Evolutionary conservation across 1,140 invertebrate species (phyloP), one percentile per base, ranked within the genome.

Genomic region (Drosophila oshimai): DNA sequence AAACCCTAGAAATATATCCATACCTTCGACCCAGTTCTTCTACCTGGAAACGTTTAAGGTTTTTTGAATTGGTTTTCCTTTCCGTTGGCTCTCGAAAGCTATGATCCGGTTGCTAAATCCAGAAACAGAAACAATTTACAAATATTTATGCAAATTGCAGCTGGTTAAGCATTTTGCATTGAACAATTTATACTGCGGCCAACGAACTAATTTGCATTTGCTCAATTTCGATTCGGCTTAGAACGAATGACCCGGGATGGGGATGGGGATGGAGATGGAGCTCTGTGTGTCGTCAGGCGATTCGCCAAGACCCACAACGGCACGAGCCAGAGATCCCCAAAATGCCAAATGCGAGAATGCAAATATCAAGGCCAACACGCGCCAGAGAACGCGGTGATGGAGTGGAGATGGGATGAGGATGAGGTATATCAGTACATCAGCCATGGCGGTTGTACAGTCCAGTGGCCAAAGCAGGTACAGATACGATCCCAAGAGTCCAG

Each of bases 181-280:
- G 45, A n/a, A 29, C 42, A 39, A 42, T 42, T 54, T 54, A 15
- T 24, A 22, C 13, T 12, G 53, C 57, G 49, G 71, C 34, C 65
- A 81, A 71, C 67, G 77, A 81, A 81, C 76, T 75, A 46, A 65
- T 75, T 75, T 71, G 76, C 57, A 80, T 75, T 28, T 45, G 37
- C 22, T 78, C 34, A 47, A 54, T 28, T 49, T 33, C 10, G 33
- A 9, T 49, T 13, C 5, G 29, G 0, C 1, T 31, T 12, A 20
- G 20, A 3, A 12, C 7, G 0, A n/a, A 54, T 29, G 24, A 20
- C 42, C 51, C 24, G 24, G 17, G 4, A 55, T 50, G 10, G 10
- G 12, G 13, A 26, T 24, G n/a, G n/a, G n/a, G n/a, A n/a, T n/a
- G n/a, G n/a, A n/a, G n/a, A n/a, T n/a, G n/a, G n/a, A n/a, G n/a